phyloP scores from a whole-genome alignment of 2,888 invertebrate genomes.

The Drosophila affinis region DNA sequence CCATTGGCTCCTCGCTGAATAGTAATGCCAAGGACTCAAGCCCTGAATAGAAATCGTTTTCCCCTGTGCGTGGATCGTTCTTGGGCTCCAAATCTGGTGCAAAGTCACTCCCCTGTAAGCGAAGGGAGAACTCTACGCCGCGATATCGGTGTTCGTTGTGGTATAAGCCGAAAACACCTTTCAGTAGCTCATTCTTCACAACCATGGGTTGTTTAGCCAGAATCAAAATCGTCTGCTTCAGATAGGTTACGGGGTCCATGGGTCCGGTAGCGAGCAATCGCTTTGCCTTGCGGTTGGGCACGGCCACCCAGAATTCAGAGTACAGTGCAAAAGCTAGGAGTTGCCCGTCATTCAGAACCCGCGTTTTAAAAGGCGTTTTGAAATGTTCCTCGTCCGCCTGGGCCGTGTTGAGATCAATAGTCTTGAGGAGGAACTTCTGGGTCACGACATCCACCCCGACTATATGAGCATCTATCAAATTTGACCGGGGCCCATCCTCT shows the following conservation, averaged over 20 bases:
- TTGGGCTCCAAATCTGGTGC: neutral
- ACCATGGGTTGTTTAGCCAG: conserved; percentile 22
- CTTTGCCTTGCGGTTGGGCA: conserved; percentile 6
- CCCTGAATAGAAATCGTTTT: neutral
- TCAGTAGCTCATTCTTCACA: conserved; percentile 22
- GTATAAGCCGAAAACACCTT: conserved; percentile 30
- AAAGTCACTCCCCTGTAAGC: neutral
- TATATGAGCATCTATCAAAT: conserved; percentile 18
- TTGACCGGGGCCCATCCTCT: neutral
- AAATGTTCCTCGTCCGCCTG: conserved; percentile 13
- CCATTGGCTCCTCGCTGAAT: neutral
- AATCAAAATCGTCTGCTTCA: conserved; percentile 49
- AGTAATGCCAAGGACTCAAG: neutral
- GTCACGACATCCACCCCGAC: conserved; percentile 35
- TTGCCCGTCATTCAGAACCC: conserved; percentile 11
- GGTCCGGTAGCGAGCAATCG: conserved; percentile 53
- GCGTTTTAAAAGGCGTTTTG: conserved; percentile 23
- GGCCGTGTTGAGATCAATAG: conserved; percentile 31
- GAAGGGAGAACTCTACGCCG: conserved; percentile 46
- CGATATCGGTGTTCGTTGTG: conserved; percentile 16
- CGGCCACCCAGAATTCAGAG: conserved; percentile 36
- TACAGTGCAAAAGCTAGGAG: conserved; percentile 35
- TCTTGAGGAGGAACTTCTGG: conserved; percentile 26
- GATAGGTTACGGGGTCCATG: conserved; percentile 34
- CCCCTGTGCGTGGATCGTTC: neutral